Percentiles rank a stretch among this genome's conserved stretches.
Evolutionary conservation across 2,113 vertebrate species (phyloP).

Genomic region (Haemorhous mexicanus): DNA sequence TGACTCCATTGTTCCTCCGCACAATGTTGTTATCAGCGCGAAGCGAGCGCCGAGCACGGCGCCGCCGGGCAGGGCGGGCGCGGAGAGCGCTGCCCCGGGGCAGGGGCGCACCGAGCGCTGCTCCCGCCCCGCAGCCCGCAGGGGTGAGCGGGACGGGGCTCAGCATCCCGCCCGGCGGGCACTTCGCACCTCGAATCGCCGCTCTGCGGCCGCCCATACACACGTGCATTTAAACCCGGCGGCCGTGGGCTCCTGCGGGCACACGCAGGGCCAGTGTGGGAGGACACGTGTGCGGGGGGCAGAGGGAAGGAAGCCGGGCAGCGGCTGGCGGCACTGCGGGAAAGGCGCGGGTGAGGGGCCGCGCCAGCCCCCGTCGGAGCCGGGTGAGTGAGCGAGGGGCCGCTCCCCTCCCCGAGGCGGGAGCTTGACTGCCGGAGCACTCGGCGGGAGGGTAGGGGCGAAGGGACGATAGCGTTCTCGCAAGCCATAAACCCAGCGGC

Average conservation of each 20-base stretch:
- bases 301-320: neutral
- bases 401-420: neutral
- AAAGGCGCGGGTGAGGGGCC: too few species aligned
- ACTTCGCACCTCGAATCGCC: neutral
- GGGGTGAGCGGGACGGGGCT: neutral
- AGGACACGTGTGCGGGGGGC: neutral
- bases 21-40: neutral
- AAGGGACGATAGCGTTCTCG: neutral
- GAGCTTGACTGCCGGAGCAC: neutral
- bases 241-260: slow-evolving; percentile 65
- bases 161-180: accelerated
- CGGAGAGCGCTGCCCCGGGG: neutral
- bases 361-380: neutral
- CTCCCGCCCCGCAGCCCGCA: neutral
- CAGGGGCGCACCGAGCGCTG: neutral
- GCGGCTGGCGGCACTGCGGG: neutral
- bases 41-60: neutral
- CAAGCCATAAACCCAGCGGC: neutral
- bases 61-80: neutral
- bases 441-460: accelerated
- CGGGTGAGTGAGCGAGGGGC: neutral
- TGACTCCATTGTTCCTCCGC: neutral
- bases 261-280: slow-evolving; percentile 75
- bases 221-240: neutral
- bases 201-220: neutral